Conservation (phyloP, 2,797 vertebrate species). For the Acropternis orthonyx region DNA sequence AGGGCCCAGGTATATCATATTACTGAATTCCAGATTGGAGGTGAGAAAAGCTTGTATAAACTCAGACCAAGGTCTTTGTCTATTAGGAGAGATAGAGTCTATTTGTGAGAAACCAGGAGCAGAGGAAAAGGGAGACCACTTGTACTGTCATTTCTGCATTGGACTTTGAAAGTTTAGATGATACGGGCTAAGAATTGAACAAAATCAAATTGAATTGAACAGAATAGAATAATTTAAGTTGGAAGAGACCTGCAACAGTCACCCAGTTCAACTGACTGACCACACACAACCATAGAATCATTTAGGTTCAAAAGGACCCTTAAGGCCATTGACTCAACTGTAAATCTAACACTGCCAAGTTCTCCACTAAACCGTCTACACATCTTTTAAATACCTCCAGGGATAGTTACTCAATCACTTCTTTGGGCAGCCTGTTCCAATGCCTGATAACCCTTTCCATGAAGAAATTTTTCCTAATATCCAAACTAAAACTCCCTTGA, state of each 20-base stretch:
- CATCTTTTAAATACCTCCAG: not conserved
- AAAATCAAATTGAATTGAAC: not conserved
- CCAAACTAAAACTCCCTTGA: not conserved
- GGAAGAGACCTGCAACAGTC: not conserved
- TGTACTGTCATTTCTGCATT: not conserved
- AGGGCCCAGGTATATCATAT: not conserved
- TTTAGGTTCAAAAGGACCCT: not conserved
- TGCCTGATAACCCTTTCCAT: not conserved
- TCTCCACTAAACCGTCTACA: too few species aligned
- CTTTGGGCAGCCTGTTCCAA: not conserved
- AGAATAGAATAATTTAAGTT: not conserved
- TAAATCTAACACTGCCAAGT: not conserved
- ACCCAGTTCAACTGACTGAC: not conserved
- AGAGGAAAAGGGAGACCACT: not conserved
- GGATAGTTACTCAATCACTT: not conserved
- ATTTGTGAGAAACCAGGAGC: not conserved
- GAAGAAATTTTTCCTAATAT: not conserved
- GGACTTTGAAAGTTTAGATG: not conserved
- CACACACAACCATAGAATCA: not conserved
- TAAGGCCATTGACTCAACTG: accelerated
- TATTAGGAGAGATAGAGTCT: not conserved
- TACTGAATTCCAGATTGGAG: not conserved
- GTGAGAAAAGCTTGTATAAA: not conserved
- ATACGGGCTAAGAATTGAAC: not conserved
- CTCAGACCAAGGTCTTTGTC: not conserved